These are phyloP conservation scores for Liodrosophila aerea DNA, from an alignment of 2,888 invertebrate genomes.

Conservation along the genomic window DNA sequence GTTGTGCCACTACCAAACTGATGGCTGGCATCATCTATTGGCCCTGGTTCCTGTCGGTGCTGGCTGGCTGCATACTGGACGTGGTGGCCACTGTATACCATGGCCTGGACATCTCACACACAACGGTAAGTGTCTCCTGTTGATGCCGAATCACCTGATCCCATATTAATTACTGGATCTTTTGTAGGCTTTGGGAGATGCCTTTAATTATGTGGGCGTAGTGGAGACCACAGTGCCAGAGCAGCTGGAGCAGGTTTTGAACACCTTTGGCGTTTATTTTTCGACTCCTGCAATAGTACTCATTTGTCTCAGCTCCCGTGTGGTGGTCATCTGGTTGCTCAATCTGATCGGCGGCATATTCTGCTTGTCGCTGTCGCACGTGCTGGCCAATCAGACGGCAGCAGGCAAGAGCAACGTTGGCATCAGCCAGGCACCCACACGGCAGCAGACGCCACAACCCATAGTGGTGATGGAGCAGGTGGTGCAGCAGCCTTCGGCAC, in stretches of 20 bases:
- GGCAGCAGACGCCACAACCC: conserved; percentile 36
- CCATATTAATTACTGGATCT: no score
- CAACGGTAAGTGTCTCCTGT: conserved; percentile 81
- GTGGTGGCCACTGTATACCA: conserved; percentile 82
- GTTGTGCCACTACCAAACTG: conserved; percentile 69
- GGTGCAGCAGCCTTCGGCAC: conserved; percentile 29
- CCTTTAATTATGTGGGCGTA: conserved; percentile 51
- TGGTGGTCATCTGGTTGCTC: conserved; percentile 83
- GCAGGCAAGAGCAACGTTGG: background rate
- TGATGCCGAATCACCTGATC: no score
- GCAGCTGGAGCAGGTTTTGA: conserved; percentile 30
- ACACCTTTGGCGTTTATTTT: conserved; percentile 72
- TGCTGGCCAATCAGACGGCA: conserved; percentile 59
- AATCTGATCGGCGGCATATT: conserved; percentile 82
- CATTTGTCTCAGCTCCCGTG: conserved; percentile 83
- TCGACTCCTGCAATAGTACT: conserved; percentile 82
- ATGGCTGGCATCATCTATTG: conserved; percentile 72
- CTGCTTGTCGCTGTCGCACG: conserved; percentile 73
- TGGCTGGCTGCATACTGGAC: conserved; percentile 81
- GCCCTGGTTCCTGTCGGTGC: conserved; percentile 82
- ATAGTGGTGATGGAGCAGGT: conserved; percentile 6
- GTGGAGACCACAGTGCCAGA: conserved; percentile 9
- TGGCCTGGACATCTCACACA: conserved; percentile 80
- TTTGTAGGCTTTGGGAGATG: conserved; percentile 32
- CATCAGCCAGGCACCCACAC: conserved; percentile 19